A percentile compares a stretch with the other conserved stretches of the same genome.
These are phyloP conservation scores for Darevskia mixta DNA, from an alignment of 2,797 vertebrate species.

Conservation along the genomic window DNA sequence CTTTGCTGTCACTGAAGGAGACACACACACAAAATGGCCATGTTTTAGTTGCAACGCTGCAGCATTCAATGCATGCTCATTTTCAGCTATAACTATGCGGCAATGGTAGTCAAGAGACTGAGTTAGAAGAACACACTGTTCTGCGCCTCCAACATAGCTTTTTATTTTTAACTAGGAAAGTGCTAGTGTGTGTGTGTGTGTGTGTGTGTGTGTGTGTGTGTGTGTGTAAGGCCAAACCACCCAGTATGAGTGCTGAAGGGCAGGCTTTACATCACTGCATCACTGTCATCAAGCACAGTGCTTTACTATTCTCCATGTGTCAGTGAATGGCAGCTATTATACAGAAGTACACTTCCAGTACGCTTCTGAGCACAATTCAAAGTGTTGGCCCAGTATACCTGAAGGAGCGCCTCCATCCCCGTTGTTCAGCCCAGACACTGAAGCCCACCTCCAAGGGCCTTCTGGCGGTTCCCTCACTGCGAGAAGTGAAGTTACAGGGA, in stretches of 20 bases:
- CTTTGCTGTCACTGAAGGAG: conserved; percentile 79
- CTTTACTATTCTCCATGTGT: not conserved
- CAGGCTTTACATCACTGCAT: not conserved
- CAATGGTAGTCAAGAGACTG: not conserved
- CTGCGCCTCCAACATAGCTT: not conserved
- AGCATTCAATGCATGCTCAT: not conserved
- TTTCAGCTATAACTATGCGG: not conserved
- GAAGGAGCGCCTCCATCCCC: too few relatives aligned
- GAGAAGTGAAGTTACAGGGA: too few relatives aligned
- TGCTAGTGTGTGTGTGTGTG: too few relatives aligned
- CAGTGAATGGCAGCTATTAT: not conserved
- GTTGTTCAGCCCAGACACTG: too few relatives aligned
- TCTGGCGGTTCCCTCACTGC: too few relatives aligned
- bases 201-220: not conserved
- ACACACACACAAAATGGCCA: not conserved
- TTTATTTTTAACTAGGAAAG: not conserved
- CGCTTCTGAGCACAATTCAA: too few relatives aligned
- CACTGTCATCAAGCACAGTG: not conserved
- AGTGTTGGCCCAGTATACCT: too few relatives aligned
- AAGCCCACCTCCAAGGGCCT: too few relatives aligned
- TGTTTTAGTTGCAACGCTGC: conserved; percentile 11
- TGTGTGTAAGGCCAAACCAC: not conserved
- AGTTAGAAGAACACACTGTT: not conserved
- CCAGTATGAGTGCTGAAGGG: not conserved
- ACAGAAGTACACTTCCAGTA: too few relatives aligned